These are phyloP conservation scores for Drosophila emarginata DNA, from an alignment of 2,888 invertebrate species.

Conservation along the genomic window DNA sequence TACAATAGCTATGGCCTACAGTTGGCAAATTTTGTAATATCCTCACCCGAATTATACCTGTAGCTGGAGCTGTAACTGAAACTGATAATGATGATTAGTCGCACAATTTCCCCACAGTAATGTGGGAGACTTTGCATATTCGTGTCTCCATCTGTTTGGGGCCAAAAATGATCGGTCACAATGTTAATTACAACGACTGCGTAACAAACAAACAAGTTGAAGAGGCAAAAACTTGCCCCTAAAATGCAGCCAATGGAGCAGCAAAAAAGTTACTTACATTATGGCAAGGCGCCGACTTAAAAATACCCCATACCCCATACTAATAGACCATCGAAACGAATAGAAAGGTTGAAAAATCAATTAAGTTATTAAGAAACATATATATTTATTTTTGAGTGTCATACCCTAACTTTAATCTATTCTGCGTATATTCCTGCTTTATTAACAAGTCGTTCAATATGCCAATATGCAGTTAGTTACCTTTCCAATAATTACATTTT, in stretches of 20 bases:
- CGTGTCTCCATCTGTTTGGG: conserved; percentile 44
- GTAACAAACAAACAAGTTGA: conserved; percentile 47
- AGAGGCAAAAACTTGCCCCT: conserved; percentile 53
- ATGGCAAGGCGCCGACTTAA: neutral
- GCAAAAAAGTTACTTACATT: conserved; percentile 15
- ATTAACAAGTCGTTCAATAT: too few relatives aligned
- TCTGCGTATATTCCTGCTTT: too few relatives aligned
- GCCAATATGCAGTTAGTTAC: neutral
- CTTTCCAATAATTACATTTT: neutral
- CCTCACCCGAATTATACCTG: conserved; percentile 51
- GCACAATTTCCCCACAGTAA: conserved; percentile 18
- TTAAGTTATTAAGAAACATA: too few relatives aligned
- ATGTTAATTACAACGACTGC: conserved; percentile 58
- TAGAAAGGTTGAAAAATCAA: too few relatives aligned
- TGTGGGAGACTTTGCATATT: conserved; percentile 21
- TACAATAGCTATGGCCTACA: too few relatives aligned
- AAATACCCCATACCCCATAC: neutral
- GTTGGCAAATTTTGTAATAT: conserved; percentile 55
- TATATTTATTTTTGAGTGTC: too few relatives aligned
- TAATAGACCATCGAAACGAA: too few relatives aligned
- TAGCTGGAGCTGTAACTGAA: neutral
- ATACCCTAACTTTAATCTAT: too few relatives aligned
- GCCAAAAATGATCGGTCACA: conserved; percentile 16
- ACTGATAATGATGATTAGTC: conserved; percentile 31
- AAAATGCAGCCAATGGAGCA: conserved; percentile 52